These are phyloP conservation scores for Phortica variegata DNA, from an alignment of 1,140 invertebrate species.

Conservation along the genomic window DNA sequence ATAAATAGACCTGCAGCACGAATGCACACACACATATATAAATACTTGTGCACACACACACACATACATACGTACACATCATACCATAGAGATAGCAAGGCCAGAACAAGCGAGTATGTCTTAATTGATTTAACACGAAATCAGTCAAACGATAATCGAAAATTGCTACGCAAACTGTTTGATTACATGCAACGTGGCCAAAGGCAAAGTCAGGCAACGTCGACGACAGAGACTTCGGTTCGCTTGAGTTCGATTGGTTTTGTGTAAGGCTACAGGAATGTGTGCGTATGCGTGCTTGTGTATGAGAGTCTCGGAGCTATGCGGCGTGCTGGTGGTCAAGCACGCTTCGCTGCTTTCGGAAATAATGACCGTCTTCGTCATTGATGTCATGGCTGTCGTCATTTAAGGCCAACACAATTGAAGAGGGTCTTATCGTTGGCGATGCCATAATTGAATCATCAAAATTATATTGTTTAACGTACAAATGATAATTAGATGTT, in stretches of 20 bases:
- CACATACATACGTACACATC: too few relatives aligned
- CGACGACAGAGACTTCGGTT: too few relatives aligned
- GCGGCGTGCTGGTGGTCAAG: conserved; percentile 18
- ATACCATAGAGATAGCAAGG: too few relatives aligned
- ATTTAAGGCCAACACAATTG: not conserved
- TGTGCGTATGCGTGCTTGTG: not conserved
- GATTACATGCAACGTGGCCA: conserved; percentile 48
- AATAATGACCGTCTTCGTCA: conserved; percentile 27
- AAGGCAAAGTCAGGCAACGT: not conserved
- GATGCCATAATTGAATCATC: too few relatives aligned
- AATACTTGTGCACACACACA: too few relatives aligned
- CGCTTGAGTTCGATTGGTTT: too few relatives aligned
- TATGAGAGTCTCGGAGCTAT: conserved; percentile 1
- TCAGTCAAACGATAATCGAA: conserved; percentile 56
- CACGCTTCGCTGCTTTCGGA: conserved; percentile 39
- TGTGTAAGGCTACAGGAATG: too few relatives aligned
- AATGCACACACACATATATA: too few relatives aligned
- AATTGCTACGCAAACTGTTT: conserved; percentile 55
- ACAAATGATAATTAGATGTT: too few relatives aligned
- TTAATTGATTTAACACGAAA: conserved; percentile 56
- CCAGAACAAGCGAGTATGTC: conserved; percentile 24
- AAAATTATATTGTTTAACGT: too few relatives aligned
- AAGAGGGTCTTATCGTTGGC: too few relatives aligned
- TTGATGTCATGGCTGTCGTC: conserved; percentile 11
- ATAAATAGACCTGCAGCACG: too few relatives aligned